Evolutionary conservation across 2,113 vertebrate species (phyloP).

Genomic region (Panurus biarmicus): DNA sequence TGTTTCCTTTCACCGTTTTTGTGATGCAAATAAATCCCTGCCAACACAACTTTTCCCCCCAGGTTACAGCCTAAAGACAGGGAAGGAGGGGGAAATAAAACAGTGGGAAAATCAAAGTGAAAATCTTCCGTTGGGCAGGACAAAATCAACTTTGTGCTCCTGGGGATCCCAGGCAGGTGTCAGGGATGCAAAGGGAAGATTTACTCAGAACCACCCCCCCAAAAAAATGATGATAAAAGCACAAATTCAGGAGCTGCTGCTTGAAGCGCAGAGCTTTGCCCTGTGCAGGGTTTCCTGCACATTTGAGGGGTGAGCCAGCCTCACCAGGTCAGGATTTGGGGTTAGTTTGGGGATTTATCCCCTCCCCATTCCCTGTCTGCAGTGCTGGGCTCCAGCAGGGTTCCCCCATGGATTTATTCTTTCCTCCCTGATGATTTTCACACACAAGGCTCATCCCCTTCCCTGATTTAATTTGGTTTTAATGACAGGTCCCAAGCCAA

Average conservation of each 20-base stretch:
- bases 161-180: background rate
- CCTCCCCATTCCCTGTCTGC: background rate
- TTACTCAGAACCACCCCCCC: too few relatives aligned
- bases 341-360: background rate
- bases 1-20: background rate
- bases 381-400: background rate
- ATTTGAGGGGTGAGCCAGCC: background rate
- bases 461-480: background rate
- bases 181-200: background rate
- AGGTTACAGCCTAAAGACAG: background rate
- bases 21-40: background rate
- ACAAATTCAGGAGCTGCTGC: background rate
- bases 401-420: background rate
- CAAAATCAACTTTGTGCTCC: background rate
- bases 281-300: background rate
- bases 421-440: background rate
- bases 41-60: background rate
- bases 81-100: background rate
- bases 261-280: background rate
- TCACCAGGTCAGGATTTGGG: background rate
- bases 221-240: background rate
- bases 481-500: rapidly evolving
- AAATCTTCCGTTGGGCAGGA: background rate
- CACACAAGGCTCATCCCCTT: background rate
- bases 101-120: background rate